Evolutionary conservation across 2,797 vertebrate species (phyloP).

Genomic region (Petrocephalus sullivani): DNA sequence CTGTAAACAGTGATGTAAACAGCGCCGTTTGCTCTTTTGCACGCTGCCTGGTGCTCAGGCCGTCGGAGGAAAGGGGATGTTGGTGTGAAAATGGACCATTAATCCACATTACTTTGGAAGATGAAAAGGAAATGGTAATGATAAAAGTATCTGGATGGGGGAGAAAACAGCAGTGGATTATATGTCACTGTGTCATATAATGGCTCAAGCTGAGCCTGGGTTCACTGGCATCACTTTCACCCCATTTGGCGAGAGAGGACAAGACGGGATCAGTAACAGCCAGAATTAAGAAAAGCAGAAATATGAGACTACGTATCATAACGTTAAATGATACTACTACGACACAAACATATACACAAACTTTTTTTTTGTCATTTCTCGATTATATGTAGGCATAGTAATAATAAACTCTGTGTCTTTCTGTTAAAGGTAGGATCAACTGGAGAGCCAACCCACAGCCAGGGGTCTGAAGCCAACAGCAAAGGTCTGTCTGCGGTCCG

Average conservation of each 20-base stretch:
- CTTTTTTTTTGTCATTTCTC: not conserved
- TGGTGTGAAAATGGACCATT: not conserved
- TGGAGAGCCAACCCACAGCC: slow-evolving; percentile 64
- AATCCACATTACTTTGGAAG: not conserved
- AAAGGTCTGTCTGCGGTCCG: slow-evolving; percentile 57
- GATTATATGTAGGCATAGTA: slow-evolving; percentile 23
- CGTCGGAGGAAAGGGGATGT: not conserved
- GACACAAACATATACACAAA: not conserved
- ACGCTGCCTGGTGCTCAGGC: not conserved
- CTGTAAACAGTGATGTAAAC: not conserved
- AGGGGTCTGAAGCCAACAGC: slow-evolving; percentile 60
- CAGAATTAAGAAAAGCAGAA: not conserved
- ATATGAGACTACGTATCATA: not conserved
- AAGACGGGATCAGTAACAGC: not conserved
- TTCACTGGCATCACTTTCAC: too few species aligned
- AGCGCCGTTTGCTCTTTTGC: slow-evolving; percentile 11
- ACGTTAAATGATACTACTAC: too few species aligned
- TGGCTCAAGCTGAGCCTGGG: not conserved
- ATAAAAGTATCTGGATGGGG: not conserved
- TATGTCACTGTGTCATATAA: not conserved
- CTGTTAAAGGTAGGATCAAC: slow-evolving; percentile 60
- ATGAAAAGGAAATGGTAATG: not conserved
- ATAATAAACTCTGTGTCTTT: slow-evolving; percentile 12
- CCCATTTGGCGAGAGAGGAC: not conserved
- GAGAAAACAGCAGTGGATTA: not conserved